These are phyloP conservation scores for Rutpela maculata DNA, from an alignment of 2,888 invertebrate genomes.

Conservation along the genomic window DNA sequence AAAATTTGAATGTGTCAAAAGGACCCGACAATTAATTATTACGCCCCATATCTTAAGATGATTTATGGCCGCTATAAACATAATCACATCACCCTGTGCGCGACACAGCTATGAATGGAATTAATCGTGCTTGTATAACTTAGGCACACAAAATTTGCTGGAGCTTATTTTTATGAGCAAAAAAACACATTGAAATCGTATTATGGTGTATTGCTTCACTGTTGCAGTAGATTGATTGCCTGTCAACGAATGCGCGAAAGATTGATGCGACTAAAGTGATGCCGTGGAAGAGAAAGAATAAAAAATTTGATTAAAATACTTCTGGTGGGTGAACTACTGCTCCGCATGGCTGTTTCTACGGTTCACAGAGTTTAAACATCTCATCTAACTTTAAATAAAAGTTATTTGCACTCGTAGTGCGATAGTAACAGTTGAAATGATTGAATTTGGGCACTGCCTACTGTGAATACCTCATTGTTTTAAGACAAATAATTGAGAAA, in stretches of 20 bases:
- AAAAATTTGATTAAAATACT: slow-evolving; percentile 56
- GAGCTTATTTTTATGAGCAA: slow-evolving; percentile 41
- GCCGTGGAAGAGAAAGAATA: slow-evolving; percentile 46
- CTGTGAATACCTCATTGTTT: too few species aligned
- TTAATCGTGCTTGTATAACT: slow-evolving; percentile 37
- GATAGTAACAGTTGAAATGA: not conserved
- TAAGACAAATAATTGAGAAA: too few species aligned
- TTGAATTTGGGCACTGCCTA: not conserved
- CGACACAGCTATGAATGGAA: slow-evolving; percentile 29
- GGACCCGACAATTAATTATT: slow-evolving; percentile 25
- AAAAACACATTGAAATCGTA: slow-evolving; percentile 67
- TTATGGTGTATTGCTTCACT: slow-evolving; percentile 61
- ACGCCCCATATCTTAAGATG: slow-evolving; percentile 34
- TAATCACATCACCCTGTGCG: slow-evolving; percentile 30
- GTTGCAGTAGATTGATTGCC: slow-evolving; percentile 69
- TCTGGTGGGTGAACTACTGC: slow-evolving; percentile 43
- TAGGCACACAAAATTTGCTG: slow-evolving; percentile 16
- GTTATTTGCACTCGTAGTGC: not conserved
- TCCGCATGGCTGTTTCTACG: not conserved
- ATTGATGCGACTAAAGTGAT: slow-evolving; percentile 66
- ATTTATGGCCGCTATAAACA: slow-evolving; percentile 35
- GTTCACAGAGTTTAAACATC: not conserved
- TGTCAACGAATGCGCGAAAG: slow-evolving; percentile 66
- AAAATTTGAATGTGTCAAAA: slow-evolving; percentile 30
- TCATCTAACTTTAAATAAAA: slow-evolving; percentile 12